Conservation (phyloP, 2,113 vertebrate species). For the Galeopterus variegatus region DNA sequence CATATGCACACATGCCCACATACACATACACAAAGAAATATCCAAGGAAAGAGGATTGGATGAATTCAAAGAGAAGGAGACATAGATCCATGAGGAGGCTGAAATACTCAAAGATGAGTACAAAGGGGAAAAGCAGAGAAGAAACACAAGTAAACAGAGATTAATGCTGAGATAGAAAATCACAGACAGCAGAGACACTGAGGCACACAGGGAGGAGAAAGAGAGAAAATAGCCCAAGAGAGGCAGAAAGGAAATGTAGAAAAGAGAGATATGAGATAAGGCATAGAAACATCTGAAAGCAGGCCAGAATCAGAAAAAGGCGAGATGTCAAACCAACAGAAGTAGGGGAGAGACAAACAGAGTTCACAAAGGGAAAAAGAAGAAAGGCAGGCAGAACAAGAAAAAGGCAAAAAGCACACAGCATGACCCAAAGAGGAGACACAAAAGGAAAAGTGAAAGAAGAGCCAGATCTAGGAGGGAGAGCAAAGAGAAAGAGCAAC, state of each 20-base stretch:
- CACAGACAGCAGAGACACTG: slow-evolving; percentile 35
- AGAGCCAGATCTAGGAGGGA: background rate
- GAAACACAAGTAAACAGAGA: background rate
- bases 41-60: slow-evolving; percentile 26
- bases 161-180: slow-evolving; percentile 1
- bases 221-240: slow-evolving; percentile 13
- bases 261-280: background rate
- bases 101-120: slow-evolving; percentile 35
- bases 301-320: slow-evolving; percentile 45
- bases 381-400: slow-evolving; percentile 36
- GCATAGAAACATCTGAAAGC: slow-evolving; percentile 17
- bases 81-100: background rate
- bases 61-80: background rate
- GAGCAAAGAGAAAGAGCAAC: slow-evolving; percentile 55
- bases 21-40: slow-evolving; percentile 35
- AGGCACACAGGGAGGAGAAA: background rate
- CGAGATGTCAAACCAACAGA: slow-evolving; percentile 24
- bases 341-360: background rate
- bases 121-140: slow-evolving; percentile 44
- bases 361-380: slow-evolving; percentile 40
- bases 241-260: slow-evolving; percentile 23
- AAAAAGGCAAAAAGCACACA: slow-evolving; percentile 9
- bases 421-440: background rate
- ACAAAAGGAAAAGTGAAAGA: slow-evolving; percentile 21
- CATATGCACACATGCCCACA: background rate